Percentiles rank a stretch among this genome's conserved stretches.
Evolutionary conservation across 2,888 invertebrate species (phyloP).

Genomic region (Philaethria dido): DNA sequence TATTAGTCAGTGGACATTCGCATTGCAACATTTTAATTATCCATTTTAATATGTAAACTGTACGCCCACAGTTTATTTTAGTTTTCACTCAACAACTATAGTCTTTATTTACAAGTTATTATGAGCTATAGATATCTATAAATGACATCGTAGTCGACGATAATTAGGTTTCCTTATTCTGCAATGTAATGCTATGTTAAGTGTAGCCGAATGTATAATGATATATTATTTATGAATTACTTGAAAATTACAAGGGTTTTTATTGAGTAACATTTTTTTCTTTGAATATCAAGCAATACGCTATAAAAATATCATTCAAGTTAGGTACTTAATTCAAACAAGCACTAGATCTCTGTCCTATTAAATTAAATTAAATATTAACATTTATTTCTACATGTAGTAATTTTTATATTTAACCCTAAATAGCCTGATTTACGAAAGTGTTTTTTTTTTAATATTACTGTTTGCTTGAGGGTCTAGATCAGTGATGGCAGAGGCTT

Average conservation of each 20-base stretch:
- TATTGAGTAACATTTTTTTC: background rate
- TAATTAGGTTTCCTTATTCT: slow-evolving; percentile 36
- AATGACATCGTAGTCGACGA: slow-evolving; percentile 39
- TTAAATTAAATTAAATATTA: no score
- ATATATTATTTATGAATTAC: slow-evolving; percentile 12
- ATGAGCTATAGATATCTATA: slow-evolving; percentile 39
- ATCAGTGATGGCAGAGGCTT: no score
- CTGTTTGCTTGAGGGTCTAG: no score
- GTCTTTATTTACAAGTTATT: slow-evolving; percentile 10
- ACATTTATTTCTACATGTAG: no score
- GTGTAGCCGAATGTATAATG: slow-evolving; percentile 31
- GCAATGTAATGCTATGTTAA: slow-evolving; percentile 34
- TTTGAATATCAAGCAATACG: background rate
- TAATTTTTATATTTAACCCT: background rate
- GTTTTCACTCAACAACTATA: background rate
- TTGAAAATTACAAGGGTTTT: background rate
- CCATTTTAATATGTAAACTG: slow-evolving; percentile 22
- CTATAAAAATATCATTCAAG: background rate
- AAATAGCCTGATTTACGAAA: no score
- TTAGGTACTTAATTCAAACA: background rate
- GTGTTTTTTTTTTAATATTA: no score
- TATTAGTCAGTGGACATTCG: slow-evolving; percentile 23
- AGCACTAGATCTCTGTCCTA: no score
- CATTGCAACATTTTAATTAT: slow-evolving; percentile 42
- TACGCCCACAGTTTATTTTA: slow-evolving; percentile 27